phyloP scores from a whole-genome alignment of 53 echinoderm and acorn worm species.

The Holothuria scabra region DNA sequence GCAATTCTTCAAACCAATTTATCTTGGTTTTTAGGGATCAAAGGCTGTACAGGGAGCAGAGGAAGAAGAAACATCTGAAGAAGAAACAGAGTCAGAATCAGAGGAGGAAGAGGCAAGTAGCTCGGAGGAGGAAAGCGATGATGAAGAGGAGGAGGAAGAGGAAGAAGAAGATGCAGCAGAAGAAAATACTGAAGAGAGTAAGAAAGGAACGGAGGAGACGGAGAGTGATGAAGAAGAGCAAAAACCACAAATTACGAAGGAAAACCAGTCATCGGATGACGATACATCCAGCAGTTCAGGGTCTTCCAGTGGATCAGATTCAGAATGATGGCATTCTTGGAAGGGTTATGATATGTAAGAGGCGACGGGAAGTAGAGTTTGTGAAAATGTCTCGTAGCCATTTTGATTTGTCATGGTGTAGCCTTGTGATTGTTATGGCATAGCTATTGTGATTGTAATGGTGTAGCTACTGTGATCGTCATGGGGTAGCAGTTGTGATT shows the following conservation, averaged over 20 bases:
- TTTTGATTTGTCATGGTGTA: no score
- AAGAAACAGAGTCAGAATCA: conserved; percentile 47
- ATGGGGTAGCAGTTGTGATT: no score
- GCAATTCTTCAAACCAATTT: neutral
- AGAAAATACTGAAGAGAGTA: conserved; percentile 61
- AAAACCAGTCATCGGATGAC: conserved; percentile 44
- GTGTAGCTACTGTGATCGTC: no score
- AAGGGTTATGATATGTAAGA: neutral
- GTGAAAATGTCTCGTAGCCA: no score
- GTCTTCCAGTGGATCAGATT: conserved; percentile 43
- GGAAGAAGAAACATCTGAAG: conserved; percentile 39
- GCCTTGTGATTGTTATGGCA: no score
- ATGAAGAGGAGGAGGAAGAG: conserved; percentile 55
- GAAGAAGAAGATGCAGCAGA: conserved; percentile 64
- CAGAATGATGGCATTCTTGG: neutral
- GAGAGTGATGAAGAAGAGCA: conserved; percentile 36
- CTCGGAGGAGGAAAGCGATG: conserved; percentile 48
- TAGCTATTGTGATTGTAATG: no score
- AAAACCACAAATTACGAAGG: conserved; percentile 23
- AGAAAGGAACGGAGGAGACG: conserved; percentile 32
- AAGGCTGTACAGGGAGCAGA: neutral
- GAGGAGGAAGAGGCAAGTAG: conserved; percentile 54
- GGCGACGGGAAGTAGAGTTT: no score
- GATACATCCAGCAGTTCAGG: conserved; percentile 61
- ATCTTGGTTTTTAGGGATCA: neutral